Conservation (phyloP, 1,140 invertebrate species). For the Brachystomella parvula region DNA sequence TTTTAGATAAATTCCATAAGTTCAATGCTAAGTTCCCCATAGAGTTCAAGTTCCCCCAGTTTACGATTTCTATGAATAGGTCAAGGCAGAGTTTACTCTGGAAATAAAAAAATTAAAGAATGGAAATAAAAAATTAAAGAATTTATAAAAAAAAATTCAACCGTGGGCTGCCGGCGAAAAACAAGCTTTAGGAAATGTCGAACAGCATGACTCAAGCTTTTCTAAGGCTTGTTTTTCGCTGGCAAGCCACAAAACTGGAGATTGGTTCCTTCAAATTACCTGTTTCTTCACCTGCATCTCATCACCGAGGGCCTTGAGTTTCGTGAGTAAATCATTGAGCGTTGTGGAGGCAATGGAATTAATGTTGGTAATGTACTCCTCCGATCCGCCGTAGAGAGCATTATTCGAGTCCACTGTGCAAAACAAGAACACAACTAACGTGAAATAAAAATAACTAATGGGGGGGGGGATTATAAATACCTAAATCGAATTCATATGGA, state of each 20-base stretch:
- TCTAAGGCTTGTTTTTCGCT: no score
- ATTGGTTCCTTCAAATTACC: no score
- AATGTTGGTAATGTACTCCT: conserved; percentile 72
- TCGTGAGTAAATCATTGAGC: conserved; percentile 64
- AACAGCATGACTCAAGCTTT: no score
- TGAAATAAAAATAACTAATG: neutral
- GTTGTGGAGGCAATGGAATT: conserved; percentile 68
- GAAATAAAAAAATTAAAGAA: neutral
- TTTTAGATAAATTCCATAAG: conserved; percentile 32
- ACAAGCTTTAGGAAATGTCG: no score
- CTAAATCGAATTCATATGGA: conserved; percentile 70
- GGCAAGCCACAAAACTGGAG: no score
- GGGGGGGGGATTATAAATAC: conserved; percentile 45
- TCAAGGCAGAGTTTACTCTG: conserved; percentile 30
- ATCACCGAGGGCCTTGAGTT: conserved; percentile 50
- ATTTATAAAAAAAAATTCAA: no score
- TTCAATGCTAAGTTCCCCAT: conserved; percentile 31
- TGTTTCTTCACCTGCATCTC: conserved; percentile 39
- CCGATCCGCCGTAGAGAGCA: conserved; percentile 78
- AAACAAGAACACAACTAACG: conserved; percentile 21
- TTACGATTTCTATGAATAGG: conserved; percentile 29
- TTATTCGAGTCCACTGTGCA: conserved; percentile 85
- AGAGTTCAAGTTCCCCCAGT: conserved; percentile 27
- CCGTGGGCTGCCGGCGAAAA: neutral
- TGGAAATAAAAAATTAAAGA: no score